Base-by-base conservation (phyloP, 2,888 invertebrate genomes). In the Opisthograptis luteolata region DNA sequence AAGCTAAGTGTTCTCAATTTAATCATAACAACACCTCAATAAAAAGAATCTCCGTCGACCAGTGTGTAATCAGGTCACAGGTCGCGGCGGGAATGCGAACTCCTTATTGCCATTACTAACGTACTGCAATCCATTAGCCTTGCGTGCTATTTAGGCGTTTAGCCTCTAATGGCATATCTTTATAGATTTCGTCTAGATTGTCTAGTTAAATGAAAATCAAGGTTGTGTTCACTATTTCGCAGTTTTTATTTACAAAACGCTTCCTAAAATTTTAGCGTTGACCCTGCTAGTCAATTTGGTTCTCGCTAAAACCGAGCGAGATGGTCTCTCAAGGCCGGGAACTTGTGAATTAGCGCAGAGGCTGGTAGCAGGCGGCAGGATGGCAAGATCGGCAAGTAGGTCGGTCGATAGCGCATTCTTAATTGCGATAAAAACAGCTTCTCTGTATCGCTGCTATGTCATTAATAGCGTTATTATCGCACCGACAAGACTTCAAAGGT, bases 401-500 rank as follows among this genome's bases (percentile, higher is more conserved):
- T 73, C 75, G 72, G 67, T 73, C 77, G 79, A 83, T 81, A 83
- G 72, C 73, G 69, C 69, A 72, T 68, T 79, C 73, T 77, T 79
- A 77, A 77, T 78, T 74, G 73, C 73, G 80, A 85, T 85, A 83
- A 85, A 81, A 84, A 79, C 77, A 71, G 69, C 73, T 76, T 76
- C 74, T 72, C 66, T 66, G 61, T 76, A 81, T 73, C 71, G 44
- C 30, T 44, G 44, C 36, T 46, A 73, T 75, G 69, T 70, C 76
- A 78, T 83, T 80, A 80, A 79, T 77, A 78, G 73, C 72, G 74
- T 84, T 82, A 86, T 86, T 84, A 86, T 79, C 81, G 70, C 74
- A 68, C 65, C 67, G 72, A 63, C 69, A 66, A 63, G 54, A 77
- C 75, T 81, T 85, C 84, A 87, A 86, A 85, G 62, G 67, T 73